Evolutionary conservation across 1,140 invertebrate genomes (phyloP), one percentile per base, ranked within the genome.

Genomic region (Solen grandis): DNA sequence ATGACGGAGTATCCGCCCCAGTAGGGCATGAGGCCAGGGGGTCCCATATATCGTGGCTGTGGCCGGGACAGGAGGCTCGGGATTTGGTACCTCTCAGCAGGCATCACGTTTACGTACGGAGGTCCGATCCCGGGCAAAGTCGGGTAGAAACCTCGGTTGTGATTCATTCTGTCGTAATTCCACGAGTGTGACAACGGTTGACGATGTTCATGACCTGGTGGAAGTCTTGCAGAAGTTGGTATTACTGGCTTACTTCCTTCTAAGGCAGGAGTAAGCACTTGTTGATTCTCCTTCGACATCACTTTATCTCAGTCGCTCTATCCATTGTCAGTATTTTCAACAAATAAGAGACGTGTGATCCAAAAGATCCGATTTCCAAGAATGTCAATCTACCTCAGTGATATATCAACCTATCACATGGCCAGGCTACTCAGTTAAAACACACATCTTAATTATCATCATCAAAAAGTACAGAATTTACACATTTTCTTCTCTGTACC

Each of bases 1-100:
- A 31, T 41, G 55, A 65, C 35, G 1, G 74, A 76, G 46, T 76
- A 66, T 29, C 74, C 74, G 2, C 74, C 74, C 74, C 74, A 76
- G 5, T 66, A 27, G 1, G 74, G 74, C 62, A 76, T 76, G 22
- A 76, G 33, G 5, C 41, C 52, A 8, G 35, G 60, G 1, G 74
- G 74, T 33, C 74, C 74, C n/a, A 19, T 2, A 27, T 76, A 76
- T 0, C 35, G 62, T 13, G 59, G 22, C 25, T 63, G 62, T 4
- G 74, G 74, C 38, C 74, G 38, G 8, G n/a, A 35, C 27, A 75
- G 5, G 19, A 75, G 3, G 13, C 29, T 75, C n/a, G 74, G 74
- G 5, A 76, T 36, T 16, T 25, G 14, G 1, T 66, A 16, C 16
- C 74, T 16, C 10, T 76, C 74, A 5, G 46, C 41, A 36, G 60